These are phyloP conservation scores for Neotoma lepida DNA, from an alignment of 2,113 vertebrate genomes.

Conservation along the genomic window DNA sequence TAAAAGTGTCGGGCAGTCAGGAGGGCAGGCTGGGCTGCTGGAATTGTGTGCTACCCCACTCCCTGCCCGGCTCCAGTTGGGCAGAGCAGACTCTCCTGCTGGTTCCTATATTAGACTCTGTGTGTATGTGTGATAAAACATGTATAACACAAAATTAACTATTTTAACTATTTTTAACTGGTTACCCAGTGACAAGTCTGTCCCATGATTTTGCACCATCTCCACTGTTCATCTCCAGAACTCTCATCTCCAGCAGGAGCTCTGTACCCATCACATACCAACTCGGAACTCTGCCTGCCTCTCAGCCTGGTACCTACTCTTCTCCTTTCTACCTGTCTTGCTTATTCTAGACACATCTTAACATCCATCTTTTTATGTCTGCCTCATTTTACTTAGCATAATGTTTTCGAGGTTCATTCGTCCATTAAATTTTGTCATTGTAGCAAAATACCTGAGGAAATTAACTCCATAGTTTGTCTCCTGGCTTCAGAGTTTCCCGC, in stretches of 20 bases:
- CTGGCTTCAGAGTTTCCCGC: background rate
- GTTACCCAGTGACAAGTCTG: background rate
- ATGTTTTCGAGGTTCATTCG: background rate
- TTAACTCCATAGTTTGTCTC: background rate
- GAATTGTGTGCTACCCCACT: background rate
- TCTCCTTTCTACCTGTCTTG: background rate
- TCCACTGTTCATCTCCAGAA: background rate
- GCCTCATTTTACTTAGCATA: background rate
- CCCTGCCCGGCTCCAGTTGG: background rate
- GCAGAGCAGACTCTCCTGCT: background rate
- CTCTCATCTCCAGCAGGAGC: background rate
- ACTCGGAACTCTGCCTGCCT: background rate
- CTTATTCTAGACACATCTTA: background rate
- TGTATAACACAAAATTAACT: background rate
- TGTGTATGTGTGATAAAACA: background rate
- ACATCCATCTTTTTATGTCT: background rate
- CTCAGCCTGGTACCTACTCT: background rate
- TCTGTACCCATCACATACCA: background rate
- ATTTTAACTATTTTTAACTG: background rate
- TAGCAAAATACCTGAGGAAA: background rate
- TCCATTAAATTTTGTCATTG: background rate
- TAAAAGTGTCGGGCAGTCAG: background rate
- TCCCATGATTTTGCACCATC: background rate
- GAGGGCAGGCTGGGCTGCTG: background rate
- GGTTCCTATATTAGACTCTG: background rate